Evolutionary conservation across 2,797 vertebrate genomes (phyloP).

Genomic region (Pagetopsis macropterus): DNA sequence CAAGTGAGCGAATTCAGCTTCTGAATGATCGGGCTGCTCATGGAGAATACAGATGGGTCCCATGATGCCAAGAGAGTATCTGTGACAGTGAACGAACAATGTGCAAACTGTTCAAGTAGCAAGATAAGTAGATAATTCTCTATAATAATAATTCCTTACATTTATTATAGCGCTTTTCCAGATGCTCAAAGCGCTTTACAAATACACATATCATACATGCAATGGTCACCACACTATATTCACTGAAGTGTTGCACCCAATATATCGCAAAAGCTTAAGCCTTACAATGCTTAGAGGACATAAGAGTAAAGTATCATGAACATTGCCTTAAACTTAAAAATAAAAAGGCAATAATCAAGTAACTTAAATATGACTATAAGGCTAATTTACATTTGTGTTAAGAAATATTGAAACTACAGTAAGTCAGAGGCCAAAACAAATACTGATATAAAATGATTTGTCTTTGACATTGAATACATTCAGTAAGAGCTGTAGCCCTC

Average conservation of each 20-base stretch:
- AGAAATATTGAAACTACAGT: not conserved
- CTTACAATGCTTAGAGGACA: not conserved
- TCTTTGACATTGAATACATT: not conserved
- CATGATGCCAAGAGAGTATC: constrained; percentile 1
- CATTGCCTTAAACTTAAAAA: not conserved
- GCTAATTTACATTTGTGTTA: not conserved
- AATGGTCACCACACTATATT: not conserved
- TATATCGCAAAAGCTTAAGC: not conserved
- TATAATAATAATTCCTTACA: not conserved
- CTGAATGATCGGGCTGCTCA: not conserved
- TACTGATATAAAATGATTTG: not conserved
- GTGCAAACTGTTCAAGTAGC: not conserved
- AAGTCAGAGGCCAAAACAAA: not conserved
- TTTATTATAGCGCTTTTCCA: too few relatives aligned
- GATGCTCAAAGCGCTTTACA: too few relatives aligned
- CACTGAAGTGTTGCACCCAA: not conserved
- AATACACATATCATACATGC: too few relatives aligned
- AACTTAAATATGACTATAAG: not conserved
- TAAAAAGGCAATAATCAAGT: not conserved
- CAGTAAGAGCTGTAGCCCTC: constrained; percentile 13
- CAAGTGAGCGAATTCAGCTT: not conserved
- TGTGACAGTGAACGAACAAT: not conserved
- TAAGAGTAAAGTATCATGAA: not conserved
- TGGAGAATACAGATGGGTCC: constrained; percentile 8
- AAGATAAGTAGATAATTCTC: not conserved